These are phyloP conservation scores for Pharmacophagus antenor DNA, from an alignment of 2,888 invertebrate genomes.

Conservation along the genomic window DNA sequence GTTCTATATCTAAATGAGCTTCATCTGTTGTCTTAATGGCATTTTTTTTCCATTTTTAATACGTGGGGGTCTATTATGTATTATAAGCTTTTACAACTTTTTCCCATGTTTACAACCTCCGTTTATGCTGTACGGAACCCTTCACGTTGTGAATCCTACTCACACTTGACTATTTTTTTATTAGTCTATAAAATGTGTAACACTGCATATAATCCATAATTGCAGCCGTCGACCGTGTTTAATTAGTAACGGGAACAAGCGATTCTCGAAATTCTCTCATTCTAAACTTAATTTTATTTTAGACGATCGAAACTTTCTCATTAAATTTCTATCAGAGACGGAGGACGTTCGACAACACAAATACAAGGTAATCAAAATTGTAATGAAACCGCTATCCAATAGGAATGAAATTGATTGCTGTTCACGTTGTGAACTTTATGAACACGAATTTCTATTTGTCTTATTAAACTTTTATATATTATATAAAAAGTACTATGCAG, in stretches of 20 bases:
- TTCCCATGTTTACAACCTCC: no score
- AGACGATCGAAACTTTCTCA: constrained; percentile 53
- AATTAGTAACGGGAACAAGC: constrained; percentile 53
- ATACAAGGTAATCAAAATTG: constrained; percentile 69
- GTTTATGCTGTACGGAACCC: no score
- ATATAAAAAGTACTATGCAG: no score
- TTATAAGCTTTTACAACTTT: no score
- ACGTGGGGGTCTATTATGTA: no score
- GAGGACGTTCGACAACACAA: constrained; percentile 56
- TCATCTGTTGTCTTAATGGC: no score
- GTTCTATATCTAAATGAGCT: no score
- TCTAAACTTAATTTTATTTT: constrained; percentile 64
- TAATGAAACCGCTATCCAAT: constrained; percentile 49
- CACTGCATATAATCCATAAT: not conserved
- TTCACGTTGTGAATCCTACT: no score
- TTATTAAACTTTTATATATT: not conserved
- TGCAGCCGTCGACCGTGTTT: constrained; percentile 38
- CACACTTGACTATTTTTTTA: no score
- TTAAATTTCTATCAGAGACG: constrained; percentile 58
- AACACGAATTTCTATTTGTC: constrained; percentile 4
- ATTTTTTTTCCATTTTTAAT: no score
- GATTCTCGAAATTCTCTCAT: constrained; percentile 50
- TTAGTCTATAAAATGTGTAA: not conserved
- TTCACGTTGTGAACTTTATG: constrained; percentile 20
- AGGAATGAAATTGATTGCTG: constrained; percentile 33